Conservation (phyloP, 2,888 invertebrate genomes). For the Agrotis ipsilon region DNA sequence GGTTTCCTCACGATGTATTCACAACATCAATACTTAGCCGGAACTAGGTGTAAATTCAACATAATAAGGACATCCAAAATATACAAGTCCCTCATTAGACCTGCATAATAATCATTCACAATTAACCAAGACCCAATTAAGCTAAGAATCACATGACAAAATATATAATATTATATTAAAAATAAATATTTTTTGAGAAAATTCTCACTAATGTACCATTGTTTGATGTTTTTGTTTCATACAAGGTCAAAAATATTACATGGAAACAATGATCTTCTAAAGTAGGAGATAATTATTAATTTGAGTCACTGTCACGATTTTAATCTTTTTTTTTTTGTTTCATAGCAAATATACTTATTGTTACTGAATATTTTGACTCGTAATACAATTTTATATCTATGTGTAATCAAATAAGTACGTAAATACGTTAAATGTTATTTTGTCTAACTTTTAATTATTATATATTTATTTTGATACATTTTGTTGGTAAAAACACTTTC, state of each 20-base stretch:
- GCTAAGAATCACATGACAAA: slow-evolving; percentile 24
- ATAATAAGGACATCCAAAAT: slow-evolving; percentile 1
- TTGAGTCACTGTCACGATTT: slow-evolving; percentile 27
- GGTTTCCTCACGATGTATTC: too few species aligned
- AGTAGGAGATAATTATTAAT: slow-evolving; percentile 32
- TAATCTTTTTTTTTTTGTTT: slow-evolving; percentile 14
- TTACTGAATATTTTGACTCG: too few species aligned
- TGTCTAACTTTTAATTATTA: too few species aligned
- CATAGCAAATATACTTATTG: too few species aligned
- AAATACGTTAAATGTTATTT: too few species aligned
- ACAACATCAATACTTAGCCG: not conserved
- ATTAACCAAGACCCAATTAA: slow-evolving; percentile 26
- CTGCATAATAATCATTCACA: slow-evolving; percentile 18
- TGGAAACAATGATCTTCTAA: slow-evolving; percentile 32
- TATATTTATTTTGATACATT: too few species aligned
- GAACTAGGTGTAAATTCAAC: not conserved
- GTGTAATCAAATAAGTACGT: too few species aligned
- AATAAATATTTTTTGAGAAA: slow-evolving; percentile 40
- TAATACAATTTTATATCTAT: too few species aligned
- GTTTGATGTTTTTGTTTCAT: slow-evolving; percentile 34
- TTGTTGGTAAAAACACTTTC: too few species aligned
- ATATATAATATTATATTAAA: slow-evolving; percentile 36
- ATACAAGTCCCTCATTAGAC: slow-evolving; percentile 12
- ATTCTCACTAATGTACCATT: slow-evolving; percentile 45
- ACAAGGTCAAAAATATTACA: slow-evolving; percentile 54